These are phyloP conservation scores for Capitella teleta DNA, from an alignment of 1,140 invertebrate species.

Conservation along the genomic window DNA sequence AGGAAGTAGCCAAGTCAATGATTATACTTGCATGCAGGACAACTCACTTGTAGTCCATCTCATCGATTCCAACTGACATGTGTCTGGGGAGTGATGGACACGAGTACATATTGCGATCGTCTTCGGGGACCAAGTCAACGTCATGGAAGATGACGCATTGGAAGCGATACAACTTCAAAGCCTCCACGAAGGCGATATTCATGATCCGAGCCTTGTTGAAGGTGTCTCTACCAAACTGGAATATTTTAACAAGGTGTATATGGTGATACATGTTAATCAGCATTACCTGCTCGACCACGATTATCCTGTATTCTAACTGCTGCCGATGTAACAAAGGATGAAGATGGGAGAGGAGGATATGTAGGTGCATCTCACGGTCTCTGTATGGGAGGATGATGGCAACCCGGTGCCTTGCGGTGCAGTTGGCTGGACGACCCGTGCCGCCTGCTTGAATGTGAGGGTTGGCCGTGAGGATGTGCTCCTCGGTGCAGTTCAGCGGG, in stretches of 20 bases:
- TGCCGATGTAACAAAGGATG: constrained; percentile 83
- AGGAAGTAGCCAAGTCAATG: not conserved
- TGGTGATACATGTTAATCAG: not conserved
- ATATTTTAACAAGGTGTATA: too few relatives aligned
- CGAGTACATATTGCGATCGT: constrained; percentile 72
- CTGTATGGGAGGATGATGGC: constrained; percentile 49
- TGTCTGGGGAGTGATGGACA: constrained; percentile 83
- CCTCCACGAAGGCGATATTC: constrained; percentile 78
- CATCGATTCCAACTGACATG: constrained; percentile 87
- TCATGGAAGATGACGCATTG: constrained; percentile 89
- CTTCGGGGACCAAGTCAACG: constrained; percentile 83
- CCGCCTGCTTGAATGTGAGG: not conserved
- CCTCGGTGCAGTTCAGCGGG: too few relatives aligned
- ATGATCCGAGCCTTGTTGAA: constrained; percentile 91
- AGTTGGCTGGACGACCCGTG: not conserved
- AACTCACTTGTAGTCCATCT: constrained; percentile 77
- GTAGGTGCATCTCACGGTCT: constrained; percentile 66
- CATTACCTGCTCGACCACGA: constrained; percentile 72
- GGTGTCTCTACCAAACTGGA: constrained; percentile 50
- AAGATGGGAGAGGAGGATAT: constrained; percentile 72
- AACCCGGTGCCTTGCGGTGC: constrained; percentile 18
- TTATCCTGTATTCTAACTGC: constrained; percentile 79
- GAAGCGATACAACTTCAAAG: constrained; percentile 56
- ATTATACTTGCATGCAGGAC: not conserved
- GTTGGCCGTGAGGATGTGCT: not conserved